Evolutionary conservation across 2,888 invertebrate genomes (phyloP), one percentile per base, ranked within the genome.

Genomic region (Saturnia pavonia): DNA sequence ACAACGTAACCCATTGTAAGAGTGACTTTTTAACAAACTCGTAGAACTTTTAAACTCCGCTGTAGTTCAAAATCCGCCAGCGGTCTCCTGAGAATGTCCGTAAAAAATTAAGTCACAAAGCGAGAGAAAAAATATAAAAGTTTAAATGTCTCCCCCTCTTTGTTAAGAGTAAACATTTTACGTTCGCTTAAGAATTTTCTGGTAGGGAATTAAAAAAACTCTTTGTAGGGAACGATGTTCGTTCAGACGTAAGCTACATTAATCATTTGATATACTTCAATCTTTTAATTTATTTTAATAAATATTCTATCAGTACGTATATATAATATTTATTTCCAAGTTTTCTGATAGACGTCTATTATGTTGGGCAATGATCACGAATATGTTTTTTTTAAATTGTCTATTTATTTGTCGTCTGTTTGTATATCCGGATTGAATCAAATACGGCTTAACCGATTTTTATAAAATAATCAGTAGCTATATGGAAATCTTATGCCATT

Each of bases 51-150:
- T 80, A 84, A 91, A 90, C 85, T 88, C 85, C 79, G 80, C 81
- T 86, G 86, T 87, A 85, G 88, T 90, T 89, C 89, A 88, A 67
- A 91, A 92, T 92, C 90, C 85, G 82, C 89, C 86, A 90, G 86
- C 85, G 88, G 90, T 91, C 94, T 91, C 93, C 8, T 45, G 91
- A 85, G 94, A 81, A 79, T 85, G 83, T 77, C 83, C 81, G 82
- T 88, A 88, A 94, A 93, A 94, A 94, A 91, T 93, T 91, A 92
- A 92, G 86, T 88, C 87, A 86, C 86, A 87, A 86, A 87, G 87
- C 87, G 86, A 80, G 85, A 84, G 85, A 91, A 90, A 91, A 91
- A 91, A 91, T 91, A 87, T 80, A 89, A 88, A 88, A 89, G 87
- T 88, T 87, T 81, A 82, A 88, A 88, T 88, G 88, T 91, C 89